Evolutionary conservation across 1,140 invertebrate genomes (phyloP).

Genomic region (Anastrepha ludens): DNA sequence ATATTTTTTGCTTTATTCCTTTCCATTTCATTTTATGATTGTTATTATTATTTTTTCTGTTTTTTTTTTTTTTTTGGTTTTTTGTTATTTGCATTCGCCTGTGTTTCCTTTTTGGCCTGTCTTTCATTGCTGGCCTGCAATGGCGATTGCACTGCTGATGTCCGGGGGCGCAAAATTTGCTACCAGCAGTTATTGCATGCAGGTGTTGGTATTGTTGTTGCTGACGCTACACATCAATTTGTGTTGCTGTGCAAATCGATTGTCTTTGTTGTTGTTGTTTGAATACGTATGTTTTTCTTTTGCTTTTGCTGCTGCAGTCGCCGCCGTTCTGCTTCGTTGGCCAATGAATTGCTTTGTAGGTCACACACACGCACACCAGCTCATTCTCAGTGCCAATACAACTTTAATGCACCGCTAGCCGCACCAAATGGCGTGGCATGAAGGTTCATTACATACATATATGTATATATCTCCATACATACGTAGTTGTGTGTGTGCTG

Average conservation of each 20-base stretch:
- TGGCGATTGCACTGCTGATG: slow-evolving; percentile 14
- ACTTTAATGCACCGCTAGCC: background rate
- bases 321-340: slow-evolving; percentile 60
- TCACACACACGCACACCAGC: slow-evolving; percentile 58
- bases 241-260: slow-evolving; percentile 33
- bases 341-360: slow-evolving; percentile 71
- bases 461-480: background rate
- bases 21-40: too few species aligned
- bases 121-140: background rate
- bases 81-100: background rate
- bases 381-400: background rate
- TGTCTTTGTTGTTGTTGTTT: slow-evolving; percentile 24
- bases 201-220: background rate
- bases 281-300: too few species aligned
- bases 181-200: background rate
- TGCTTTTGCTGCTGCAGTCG: too few species aligned
- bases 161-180: background rate
- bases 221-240: background rate
- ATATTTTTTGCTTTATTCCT: background rate
- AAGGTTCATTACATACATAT: slow-evolving; percentile 20
- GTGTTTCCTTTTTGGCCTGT: slow-evolving; percentile 4
- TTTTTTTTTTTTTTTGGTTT: background rate
- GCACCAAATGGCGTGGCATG: background rate
- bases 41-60: background rate
- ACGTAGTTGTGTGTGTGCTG: too few species aligned